These are phyloP conservation scores for Aradus depressus DNA, from an alignment of 2,888 invertebrate species.

Conservation along the genomic window DNA sequence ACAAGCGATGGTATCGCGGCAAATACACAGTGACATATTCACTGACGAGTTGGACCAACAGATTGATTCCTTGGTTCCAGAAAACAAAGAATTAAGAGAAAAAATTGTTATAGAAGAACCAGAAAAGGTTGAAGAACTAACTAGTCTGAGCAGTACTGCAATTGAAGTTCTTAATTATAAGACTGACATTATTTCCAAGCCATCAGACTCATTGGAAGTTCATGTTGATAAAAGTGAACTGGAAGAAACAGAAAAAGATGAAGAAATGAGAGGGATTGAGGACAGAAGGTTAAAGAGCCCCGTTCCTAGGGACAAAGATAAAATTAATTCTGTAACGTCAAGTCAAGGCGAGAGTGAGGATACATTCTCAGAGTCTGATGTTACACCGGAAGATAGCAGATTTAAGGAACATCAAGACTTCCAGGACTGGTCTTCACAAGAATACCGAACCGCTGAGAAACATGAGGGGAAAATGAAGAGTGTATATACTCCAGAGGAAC, in stretches of 20 bases:
- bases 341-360: slow-evolving; percentile 47
- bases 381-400: slow-evolving; percentile 40
- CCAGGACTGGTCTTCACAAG: slow-evolving; percentile 25
- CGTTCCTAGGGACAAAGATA: slow-evolving; percentile 17
- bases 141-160: slow-evolving; percentile 18
- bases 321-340: slow-evolving; percentile 32
- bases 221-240: slow-evolving; percentile 43
- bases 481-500: slow-evolving; percentile 40
- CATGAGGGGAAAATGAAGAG: slow-evolving; percentile 28
- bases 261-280: slow-evolving; percentile 34
- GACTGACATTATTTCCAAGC: slow-evolving; percentile 36
- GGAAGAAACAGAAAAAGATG: slow-evolving; percentile 41
- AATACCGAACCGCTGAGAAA: slow-evolving; percentile 28
- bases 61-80: slow-evolving; percentile 32
- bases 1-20: slow-evolving; percentile 30
- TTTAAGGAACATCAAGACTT: slow-evolving; percentile 35
- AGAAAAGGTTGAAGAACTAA: slow-evolving; percentile 7
- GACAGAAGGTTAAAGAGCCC: slow-evolving; percentile 9
- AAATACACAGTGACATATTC: slow-evolving; percentile 33
- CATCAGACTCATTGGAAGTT: slow-evolving; percentile 40
- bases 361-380: slow-evolving; percentile 46
- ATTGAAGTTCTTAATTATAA: slow-evolving; percentile 33
- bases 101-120: not conserved
- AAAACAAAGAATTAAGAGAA: slow-evolving; percentile 30
- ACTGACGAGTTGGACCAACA: slow-evolving; percentile 32